Evolutionary conservation across 2,797 vertebrate species (phyloP).

Genomic region (Anolis apletophallus): DNA sequence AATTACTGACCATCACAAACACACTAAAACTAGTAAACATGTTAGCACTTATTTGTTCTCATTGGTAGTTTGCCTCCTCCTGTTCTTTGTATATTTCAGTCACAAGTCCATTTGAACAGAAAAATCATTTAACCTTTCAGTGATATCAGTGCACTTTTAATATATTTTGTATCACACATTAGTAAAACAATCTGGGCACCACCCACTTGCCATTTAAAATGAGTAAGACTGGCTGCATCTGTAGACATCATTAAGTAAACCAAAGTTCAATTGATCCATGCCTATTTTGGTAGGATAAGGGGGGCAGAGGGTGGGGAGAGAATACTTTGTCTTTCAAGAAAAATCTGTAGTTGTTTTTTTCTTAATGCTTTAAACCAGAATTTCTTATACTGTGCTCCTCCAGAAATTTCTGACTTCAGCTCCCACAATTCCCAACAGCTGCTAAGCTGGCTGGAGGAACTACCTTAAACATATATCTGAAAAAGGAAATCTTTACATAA

Average conservation of each 20-base stretch:
- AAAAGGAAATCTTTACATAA: not conserved
- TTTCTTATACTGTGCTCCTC: too few species aligned
- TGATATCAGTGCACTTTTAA: not conserved
- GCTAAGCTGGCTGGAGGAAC: too few species aligned
- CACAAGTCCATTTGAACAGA: not conserved
- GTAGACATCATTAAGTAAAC: not conserved
- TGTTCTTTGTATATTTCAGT: not conserved
- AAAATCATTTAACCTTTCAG: not conserved
- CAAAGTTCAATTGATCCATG: not conserved
- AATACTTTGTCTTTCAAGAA: not conserved
- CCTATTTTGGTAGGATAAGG: not conserved
- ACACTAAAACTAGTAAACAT: conserved; percentile 22
- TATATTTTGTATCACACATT: not conserved
- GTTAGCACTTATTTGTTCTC: not conserved
- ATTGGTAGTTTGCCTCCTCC: conserved; percentile 4
- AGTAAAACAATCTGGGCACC: not conserved
- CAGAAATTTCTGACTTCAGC: too few species aligned
- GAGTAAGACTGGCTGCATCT: not conserved
- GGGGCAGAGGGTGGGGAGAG: not conserved
- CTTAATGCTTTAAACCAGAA: not conserved
- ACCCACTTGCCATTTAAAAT: not conserved
- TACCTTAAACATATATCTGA: not conserved
- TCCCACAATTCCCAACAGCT: too few species aligned
- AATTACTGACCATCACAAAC: conserved; percentile 57
- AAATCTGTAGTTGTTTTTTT: not conserved